Evolutionary conservation across 2,888 invertebrate species (phyloP), one percentile per base, ranked within the genome.

Genomic region (Yponomeuta sedellus): DNA sequence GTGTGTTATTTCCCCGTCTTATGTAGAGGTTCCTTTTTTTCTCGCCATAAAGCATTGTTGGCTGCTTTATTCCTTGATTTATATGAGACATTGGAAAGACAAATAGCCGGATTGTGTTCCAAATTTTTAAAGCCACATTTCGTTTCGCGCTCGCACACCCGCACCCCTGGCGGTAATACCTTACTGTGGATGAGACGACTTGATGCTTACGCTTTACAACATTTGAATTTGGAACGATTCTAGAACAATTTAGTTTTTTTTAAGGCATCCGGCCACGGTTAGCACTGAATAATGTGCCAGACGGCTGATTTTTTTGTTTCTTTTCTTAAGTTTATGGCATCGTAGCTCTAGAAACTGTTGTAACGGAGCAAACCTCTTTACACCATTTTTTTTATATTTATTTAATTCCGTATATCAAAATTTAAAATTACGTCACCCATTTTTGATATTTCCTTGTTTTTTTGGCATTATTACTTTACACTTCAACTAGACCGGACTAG

Each of bases 111-210:
- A 94, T 94, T 94, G 94, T 94, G 94, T 94, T 92, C 94, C 93
- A 94, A 94, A 94, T 94, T 94, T 94, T 94, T 94, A 94, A 94
- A 93, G 93, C 93, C 94, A 92, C 93, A 94, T 94, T 94, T 94
- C 92, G 92, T 94, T 94, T 93, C 92, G 89, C 91, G 85, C 85
- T 81, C 83, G 77, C 74, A 74, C 76, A 81, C 87, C 85, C 88
- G 84, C 86, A 80, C 87, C 87, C 87, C 83, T 82, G 80, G 78
- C 73, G 78, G 73, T 83, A 83, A 80, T 81, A 77, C 81, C 80
- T 81, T 82, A 79, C 75, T 74, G 71, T 73, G 80, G 72, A 76
- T 71, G 74, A 75, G 75, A 72, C 74, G 76, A 80, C 80, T 85
- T 84, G 83, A 77, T 83, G 72, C 79, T 81, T 79, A 19, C 64